Evolutionary conservation across 2,113 vertebrate species (phyloP).

Genomic region (Mastomys natalensis): DNA sequence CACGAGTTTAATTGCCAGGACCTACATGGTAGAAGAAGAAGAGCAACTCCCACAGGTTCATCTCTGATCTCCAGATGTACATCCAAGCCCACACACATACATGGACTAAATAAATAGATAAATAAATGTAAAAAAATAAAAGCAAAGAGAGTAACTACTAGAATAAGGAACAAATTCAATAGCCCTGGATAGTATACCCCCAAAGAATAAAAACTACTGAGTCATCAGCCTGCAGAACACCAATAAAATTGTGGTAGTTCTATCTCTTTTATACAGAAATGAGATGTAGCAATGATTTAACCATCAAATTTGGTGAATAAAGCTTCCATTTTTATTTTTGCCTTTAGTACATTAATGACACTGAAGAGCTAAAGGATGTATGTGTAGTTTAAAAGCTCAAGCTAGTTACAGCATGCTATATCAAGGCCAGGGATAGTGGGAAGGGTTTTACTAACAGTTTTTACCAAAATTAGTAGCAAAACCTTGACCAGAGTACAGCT

Average conservation of each 20-base stretch:
- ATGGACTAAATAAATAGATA: background rate
- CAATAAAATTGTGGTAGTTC: conserved; percentile 19
- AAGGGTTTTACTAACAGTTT: background rate
- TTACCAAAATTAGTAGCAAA: conserved; percentile 30
- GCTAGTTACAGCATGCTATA: background rate
- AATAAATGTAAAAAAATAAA: background rate
- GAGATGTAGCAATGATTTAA: conserved; percentile 11
- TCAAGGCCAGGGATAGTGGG: background rate
- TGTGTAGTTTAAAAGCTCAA: background rate
- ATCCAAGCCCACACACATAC: background rate
- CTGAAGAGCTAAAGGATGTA: background rate
- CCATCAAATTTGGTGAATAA: background rate
- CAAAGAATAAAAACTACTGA: background rate
- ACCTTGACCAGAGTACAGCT: background rate
- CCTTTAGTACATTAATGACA: conserved; percentile 17
- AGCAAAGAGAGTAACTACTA: background rate
- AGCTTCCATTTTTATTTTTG: conserved; percentile 36
- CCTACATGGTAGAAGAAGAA: background rate
- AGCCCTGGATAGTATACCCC: conserved; percentile 2
- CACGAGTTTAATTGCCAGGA: background rate
- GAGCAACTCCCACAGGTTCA: background rate
- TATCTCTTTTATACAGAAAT: conserved; percentile 8
- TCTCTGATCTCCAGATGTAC: background rate
- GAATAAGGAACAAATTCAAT: background rate
- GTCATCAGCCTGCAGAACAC: conserved; percentile 33